These are phyloP conservation scores for Drosophila cognata DNA, from an alignment of 2,888 invertebrate genomes.

Conservation along the genomic window DNA sequence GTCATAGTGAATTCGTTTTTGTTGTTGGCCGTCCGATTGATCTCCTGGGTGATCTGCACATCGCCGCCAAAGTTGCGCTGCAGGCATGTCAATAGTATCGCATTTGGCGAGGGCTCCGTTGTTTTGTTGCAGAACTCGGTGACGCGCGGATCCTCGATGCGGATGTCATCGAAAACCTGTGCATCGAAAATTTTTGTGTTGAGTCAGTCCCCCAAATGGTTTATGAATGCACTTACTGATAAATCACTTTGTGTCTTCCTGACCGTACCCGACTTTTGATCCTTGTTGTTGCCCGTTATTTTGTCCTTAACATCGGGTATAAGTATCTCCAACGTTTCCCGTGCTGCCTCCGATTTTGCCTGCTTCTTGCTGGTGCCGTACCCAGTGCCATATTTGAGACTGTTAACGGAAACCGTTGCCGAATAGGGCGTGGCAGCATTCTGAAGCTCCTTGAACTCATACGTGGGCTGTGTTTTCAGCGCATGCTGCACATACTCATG, in stretches of 20 bases:
- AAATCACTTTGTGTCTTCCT: constrained; percentile 86
- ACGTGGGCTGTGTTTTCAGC: constrained; percentile 96
- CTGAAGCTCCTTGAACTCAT: constrained; percentile 96
- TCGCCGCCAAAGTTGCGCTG: constrained; percentile 97
- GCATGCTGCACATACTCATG: constrained; percentile 99
- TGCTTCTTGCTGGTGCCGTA: constrained; percentile 97
- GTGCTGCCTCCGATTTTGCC: constrained; percentile 97
- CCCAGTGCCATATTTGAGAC: constrained; percentile 96
- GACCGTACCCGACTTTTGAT: constrained; percentile 56
- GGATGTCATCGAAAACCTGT: constrained; percentile 95
- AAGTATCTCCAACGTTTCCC: constrained; percentile 94
- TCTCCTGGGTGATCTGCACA: constrained; percentile 93
- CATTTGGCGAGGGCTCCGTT: constrained; percentile 97
- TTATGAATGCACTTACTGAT: constrained; percentile 82
- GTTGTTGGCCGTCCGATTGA: constrained; percentile 94
- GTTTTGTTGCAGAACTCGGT: constrained; percentile 98
- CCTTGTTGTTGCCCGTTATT: constrained; percentile 87
- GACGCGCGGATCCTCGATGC: constrained; percentile 96
- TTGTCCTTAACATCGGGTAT: constrained; percentile 96
- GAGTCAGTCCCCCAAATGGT: neutral
- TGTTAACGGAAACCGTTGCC: constrained; percentile 96
- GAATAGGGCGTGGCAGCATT: constrained; percentile 97
- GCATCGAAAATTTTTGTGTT: neutral
- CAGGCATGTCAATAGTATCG: constrained; percentile 95
- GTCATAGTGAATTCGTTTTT: constrained; percentile 97